phyloP scores from a whole-genome alignment of 2,113 vertebrate genomes.

The Cepphus grylle region DNA sequence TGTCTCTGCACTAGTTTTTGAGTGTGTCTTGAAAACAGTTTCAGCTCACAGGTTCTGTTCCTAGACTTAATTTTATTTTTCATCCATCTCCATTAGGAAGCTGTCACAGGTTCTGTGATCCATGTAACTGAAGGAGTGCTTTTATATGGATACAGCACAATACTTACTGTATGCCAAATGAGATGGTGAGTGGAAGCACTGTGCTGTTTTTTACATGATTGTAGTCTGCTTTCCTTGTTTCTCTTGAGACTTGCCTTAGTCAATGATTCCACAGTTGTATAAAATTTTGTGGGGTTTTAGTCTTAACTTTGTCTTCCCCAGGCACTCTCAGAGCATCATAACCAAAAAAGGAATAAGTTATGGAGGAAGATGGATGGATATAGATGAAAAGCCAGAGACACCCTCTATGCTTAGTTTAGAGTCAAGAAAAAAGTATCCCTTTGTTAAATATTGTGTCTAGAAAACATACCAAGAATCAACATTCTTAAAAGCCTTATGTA shows the following conservation, averaged over 20 bases:
- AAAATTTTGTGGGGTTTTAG: neutral
- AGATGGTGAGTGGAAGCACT: neutral
- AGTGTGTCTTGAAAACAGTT: neutral
- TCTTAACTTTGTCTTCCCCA: neutral
- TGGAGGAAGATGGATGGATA: accelerated
- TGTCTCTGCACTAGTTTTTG: neutral
- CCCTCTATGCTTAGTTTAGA: neutral
- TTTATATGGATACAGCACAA: neutral
- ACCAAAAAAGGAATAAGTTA: neutral
- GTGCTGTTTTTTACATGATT: neutral
- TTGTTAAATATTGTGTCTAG: neutral
- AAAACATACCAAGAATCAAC: neutral
- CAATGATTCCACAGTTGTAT: neutral
- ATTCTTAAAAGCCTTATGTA: neutral
- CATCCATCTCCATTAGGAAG: neutral
- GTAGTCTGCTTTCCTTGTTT: neutral
- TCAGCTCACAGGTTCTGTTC: neutral
- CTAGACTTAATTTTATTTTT: neutral
- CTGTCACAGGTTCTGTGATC: neutral
- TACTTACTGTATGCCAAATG: neutral
- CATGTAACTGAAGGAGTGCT: neutral
- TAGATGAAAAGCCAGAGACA: neutral
- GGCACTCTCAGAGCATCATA: neutral
- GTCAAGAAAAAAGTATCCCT: neutral
- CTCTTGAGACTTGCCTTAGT: neutral